phyloP scores from a whole-genome alignment of 2,797 vertebrate genomes.

The Notoglanidium macrostoma region DNA sequence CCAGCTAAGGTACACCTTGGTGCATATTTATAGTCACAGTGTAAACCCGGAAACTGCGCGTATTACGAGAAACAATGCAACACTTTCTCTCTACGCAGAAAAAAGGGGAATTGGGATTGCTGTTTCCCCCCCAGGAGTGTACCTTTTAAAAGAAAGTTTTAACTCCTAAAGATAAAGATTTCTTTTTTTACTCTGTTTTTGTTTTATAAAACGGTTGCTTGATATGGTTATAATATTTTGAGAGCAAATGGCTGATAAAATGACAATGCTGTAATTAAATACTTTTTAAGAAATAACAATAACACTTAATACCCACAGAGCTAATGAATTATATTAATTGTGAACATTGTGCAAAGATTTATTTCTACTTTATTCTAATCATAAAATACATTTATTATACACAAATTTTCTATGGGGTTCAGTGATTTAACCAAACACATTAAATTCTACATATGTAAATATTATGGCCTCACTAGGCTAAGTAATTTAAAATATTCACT shows the following conservation, averaged over 20 bases:
- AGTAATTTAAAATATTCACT: background rate
- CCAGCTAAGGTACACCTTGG: background rate
- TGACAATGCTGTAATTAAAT: background rate
- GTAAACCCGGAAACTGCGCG: background rate
- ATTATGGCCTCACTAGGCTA: background rate
- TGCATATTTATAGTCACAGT: too few relatives aligned
- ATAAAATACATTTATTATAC: background rate
- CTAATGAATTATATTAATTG: background rate
- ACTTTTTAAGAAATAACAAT: background rate
- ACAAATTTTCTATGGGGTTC: background rate
- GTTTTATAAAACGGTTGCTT: background rate
- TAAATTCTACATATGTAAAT: background rate
- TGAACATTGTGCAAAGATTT: background rate
- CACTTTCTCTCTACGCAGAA: background rate
- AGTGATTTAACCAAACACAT: background rate
- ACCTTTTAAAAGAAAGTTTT: background rate
- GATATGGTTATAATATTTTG: background rate
- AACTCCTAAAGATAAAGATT: background rate
- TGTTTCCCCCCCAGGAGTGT: background rate
- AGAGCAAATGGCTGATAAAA: background rate
- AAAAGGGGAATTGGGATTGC: background rate
- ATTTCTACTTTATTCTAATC: too few relatives aligned
- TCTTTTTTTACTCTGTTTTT: background rate
- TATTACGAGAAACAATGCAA: background rate
- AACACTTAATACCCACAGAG: background rate